These are phyloP conservation scores for Athene cunicularia DNA, from an alignment of 2,113 vertebrate genomes.

Conservation along the genomic window DNA sequence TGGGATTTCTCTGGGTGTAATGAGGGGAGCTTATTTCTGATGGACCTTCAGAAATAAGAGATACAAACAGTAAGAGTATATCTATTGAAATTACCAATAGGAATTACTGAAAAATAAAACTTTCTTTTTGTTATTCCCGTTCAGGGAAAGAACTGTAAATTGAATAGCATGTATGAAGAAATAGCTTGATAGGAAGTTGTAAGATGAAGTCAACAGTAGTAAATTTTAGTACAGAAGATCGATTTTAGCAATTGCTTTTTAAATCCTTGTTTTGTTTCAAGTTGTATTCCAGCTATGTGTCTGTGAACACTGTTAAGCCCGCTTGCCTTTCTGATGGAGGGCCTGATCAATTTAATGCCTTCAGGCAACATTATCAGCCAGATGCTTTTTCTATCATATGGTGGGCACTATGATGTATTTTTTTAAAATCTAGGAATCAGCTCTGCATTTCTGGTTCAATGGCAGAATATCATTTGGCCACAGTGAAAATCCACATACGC, in stretches of 20 bases:
- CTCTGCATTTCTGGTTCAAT: neutral
- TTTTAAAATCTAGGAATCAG: neutral
- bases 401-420: neutral
- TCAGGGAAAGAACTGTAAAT: neutral
- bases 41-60: neutral
- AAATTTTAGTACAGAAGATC: neutral
- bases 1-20: neutral
- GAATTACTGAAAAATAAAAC: neutral
- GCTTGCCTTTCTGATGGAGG: neutral
- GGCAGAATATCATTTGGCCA: neutral
- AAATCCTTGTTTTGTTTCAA: neutral
- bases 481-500: neutral
- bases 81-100: neutral
- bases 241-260: neutral
- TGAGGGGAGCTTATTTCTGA: neutral
- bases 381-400: neutral
- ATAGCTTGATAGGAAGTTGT: neutral
- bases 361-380: neutral
- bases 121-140: too few species aligned
- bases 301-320: neutral
- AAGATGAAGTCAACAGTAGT: neutral
- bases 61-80: neutral
- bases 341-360: neutral
- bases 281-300: neutral
- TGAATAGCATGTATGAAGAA: neutral